A percentile compares a stretch with the other conserved stretches of the same genome.
Evolutionary conservation across 2,113 vertebrate species (phyloP).

Genomic region (Pantherophis guttatus): DNA sequence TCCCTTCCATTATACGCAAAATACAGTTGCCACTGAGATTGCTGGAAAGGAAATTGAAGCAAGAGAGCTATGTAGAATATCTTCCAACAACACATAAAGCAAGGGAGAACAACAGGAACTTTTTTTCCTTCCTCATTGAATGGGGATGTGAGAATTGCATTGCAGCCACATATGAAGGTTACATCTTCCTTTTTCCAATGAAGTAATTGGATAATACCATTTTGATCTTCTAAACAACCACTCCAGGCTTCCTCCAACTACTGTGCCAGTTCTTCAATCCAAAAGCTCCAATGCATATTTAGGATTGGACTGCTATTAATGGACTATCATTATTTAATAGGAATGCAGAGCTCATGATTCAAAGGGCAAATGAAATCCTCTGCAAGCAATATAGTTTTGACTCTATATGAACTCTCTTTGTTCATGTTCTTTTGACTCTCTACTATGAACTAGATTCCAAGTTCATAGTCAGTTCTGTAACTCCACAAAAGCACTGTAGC

Average conservation of each 20-base stretch:
- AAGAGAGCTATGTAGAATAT: not conserved
- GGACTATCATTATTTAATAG: not conserved
- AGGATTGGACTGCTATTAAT: not conserved
- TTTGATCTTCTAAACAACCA: not conserved
- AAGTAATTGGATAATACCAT: no score
- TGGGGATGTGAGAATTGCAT: slow-evolving; percentile 19
- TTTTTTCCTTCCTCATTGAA: slow-evolving; percentile 10
- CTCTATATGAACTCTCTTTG: no score
- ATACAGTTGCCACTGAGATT: slow-evolving; percentile 58
- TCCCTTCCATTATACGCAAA: slow-evolving; percentile 17
- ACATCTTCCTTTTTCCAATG: no score
- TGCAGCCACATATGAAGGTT: not conserved
- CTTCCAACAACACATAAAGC: not conserved
- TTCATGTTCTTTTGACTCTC: no score
- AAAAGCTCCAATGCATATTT: not conserved
- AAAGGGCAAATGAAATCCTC: not conserved
- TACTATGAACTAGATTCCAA: not conserved
- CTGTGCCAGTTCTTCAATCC: not conserved
- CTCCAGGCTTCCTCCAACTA: not conserved
- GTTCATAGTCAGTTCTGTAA: not conserved
- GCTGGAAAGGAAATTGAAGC: slow-evolving; percentile 36
- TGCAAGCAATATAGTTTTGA: not conserved
- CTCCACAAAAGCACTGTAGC: not conserved
- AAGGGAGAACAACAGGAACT: not conserved
- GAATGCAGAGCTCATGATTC: not conserved